Conservation (phyloP, 2,113 vertebrate genomes). For the Echinops telfairi region DNA sequence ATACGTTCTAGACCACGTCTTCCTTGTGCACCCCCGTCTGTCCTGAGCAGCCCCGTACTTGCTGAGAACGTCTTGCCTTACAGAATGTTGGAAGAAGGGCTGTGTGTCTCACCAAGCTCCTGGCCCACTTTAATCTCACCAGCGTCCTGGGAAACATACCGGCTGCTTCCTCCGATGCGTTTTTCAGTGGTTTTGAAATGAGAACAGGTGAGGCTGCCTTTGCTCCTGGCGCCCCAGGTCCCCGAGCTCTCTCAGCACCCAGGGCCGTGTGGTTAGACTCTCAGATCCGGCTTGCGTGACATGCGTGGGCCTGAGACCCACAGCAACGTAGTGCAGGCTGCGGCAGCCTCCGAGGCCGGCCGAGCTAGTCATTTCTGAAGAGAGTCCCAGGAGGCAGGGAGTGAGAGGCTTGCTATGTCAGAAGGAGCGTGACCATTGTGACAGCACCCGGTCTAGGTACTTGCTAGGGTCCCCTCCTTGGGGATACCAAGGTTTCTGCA, state of each 20-base stretch:
- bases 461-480: background rate
- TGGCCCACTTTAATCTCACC: background rate
- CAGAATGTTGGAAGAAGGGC: background rate
- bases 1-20: no score
- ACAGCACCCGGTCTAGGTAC: rapidly evolving
- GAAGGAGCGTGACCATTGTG: rapidly evolving
- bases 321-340: rapidly evolving
- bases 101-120: background rate
- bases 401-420: rapidly evolving
- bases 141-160: slow-evolving; percentile 76
- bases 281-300: slow-evolving; percentile 20
- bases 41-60: no score
- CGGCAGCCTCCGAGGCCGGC: background rate
- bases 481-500: rapidly evolving
- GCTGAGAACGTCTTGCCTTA: no score
- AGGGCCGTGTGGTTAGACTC: slow-evolving; percentile 46
- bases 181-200: slow-evolving; percentile 77
- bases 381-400: background rate
- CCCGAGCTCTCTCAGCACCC: slow-evolving; percentile 37
- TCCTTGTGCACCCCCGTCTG: no score
- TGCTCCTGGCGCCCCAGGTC: background rate
- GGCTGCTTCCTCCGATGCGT: slow-evolving; percentile 72
- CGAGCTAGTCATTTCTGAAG: slow-evolving; percentile 60
- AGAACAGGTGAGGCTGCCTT: slow-evolving; percentile 49
- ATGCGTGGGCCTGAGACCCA: slow-evolving; percentile 54